phyloP scores from a whole-genome alignment of 2,888 invertebrate species.

The Ptilodon capucinus region DNA sequence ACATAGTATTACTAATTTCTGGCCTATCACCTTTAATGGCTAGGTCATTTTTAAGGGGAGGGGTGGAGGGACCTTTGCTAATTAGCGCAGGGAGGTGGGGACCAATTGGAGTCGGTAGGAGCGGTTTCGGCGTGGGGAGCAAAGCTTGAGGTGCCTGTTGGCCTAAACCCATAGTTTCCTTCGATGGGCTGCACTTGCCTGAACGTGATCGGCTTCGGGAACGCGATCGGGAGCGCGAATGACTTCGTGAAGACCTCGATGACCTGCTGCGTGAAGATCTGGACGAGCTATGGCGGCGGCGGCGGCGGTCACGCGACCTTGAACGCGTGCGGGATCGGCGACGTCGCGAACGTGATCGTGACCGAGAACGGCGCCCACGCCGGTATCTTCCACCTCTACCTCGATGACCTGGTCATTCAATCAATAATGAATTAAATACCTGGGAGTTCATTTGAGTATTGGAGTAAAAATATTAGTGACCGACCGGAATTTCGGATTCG shows the following conservation, averaged over 20 bases:
- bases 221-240: constrained; percentile 69
- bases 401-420: constrained; percentile 56
- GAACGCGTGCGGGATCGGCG: constrained; percentile 57
- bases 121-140: constrained; percentile 53
- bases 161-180: constrained; percentile 54
- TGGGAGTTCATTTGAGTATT: too few species aligned
- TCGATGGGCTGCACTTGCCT: constrained; percentile 80
- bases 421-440: too few species aligned
- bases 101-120: constrained; percentile 59
- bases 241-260: constrained; percentile 65
- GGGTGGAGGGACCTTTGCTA: constrained; percentile 45
- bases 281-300: constrained; percentile 71
- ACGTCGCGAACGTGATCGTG: constrained; percentile 61
- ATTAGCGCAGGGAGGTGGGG: constrained; percentile 52
- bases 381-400: constrained; percentile 71
- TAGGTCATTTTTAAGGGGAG: constrained; percentile 24
- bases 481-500: too few species aligned
- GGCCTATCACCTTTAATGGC: constrained; percentile 10
- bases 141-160: constrained; percentile 55
- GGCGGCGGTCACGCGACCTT: constrained; percentile 65
- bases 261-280: constrained; percentile 73
- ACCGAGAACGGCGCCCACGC: constrained; percentile 57
- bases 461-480: too few species aligned
- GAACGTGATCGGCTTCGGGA: constrained; percentile 76
- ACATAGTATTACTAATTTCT: constrained; percentile 28